Percentiles rank a stretch among this genome's conserved stretches.
These are phyloP conservation scores for Progne subis DNA, from an alignment of 2,113 vertebrate genomes.

Conservation along the genomic window DNA sequence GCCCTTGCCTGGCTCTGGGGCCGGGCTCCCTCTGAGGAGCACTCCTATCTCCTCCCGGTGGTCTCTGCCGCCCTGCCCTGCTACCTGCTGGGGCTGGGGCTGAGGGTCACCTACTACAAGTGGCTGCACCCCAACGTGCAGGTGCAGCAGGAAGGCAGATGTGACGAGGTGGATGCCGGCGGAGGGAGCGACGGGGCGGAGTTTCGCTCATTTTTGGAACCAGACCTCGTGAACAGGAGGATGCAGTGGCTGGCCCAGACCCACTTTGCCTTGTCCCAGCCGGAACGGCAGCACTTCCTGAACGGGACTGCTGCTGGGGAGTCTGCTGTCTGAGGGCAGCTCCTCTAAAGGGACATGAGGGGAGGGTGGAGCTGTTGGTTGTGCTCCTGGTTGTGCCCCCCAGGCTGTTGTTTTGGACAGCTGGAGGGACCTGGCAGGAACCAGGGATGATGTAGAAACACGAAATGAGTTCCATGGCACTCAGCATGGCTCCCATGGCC, in stretches of 20 bases:
- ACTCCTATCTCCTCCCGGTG: conserved; percentile 4
- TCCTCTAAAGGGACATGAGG: neutral
- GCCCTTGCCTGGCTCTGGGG: conserved; percentile 74
- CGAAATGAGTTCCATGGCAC: rapidly evolving
- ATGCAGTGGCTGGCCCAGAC: conserved; percentile 14
- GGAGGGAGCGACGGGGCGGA: rapidly evolving
- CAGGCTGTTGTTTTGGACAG: neutral
- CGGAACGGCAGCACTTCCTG: rapidly evolving
- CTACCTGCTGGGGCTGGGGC: conserved; percentile 79
- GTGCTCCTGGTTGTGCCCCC: neutral
- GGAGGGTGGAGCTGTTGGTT: neutral
- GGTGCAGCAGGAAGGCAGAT: neutral
- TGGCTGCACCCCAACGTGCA: conserved; percentile 80
- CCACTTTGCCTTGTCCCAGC: neutral
- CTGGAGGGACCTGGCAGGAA: neutral
- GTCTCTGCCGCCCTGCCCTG: conserved; percentile 49
- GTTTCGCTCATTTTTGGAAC: rapidly evolving
- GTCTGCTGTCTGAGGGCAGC: neutral
- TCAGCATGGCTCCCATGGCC: neutral
- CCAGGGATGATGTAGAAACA: neutral
- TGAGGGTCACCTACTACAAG: conserved; percentile 84
- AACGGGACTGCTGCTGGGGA: neutral
- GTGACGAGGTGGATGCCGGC: neutral
- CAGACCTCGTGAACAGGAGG: conserved; percentile 26
- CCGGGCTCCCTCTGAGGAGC: conserved; percentile 32